A percentile compares a stretch with the other conserved stretches of the same genome.
Evolutionary conservation across 2,113 vertebrate genomes (phyloP).

Genomic region (Sminthopsis crassicaudata): DNA sequence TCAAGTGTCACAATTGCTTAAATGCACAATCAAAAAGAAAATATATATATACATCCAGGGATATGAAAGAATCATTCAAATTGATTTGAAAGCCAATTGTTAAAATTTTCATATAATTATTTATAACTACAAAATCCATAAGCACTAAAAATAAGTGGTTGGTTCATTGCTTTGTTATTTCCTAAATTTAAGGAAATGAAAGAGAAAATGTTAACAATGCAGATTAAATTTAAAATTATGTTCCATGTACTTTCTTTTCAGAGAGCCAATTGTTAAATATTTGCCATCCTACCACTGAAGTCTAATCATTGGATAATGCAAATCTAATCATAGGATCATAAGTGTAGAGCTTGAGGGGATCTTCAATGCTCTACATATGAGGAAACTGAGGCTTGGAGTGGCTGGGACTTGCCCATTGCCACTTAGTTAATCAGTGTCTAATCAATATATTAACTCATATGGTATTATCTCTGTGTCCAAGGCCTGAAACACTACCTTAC

Average conservation of each 20-base stretch:
- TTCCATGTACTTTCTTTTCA: not conserved
- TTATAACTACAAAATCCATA: not conserved
- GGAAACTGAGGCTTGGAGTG: not conserved
- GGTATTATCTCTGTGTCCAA: not conserved
- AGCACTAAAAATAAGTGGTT: not conserved
- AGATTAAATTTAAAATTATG: not conserved
- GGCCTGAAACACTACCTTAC: not conserved
- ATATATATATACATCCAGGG: not conserved
- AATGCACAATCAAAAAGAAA: slow-evolving; percentile 32
- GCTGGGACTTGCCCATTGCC: not conserved
- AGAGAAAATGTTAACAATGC: not conserved
- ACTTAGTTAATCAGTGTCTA: not conserved
- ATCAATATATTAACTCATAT: not conserved
- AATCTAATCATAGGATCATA: not conserved
- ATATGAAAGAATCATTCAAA: not conserved
- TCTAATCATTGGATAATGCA: not conserved
- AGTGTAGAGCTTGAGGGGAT: not conserved
- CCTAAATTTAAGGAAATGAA: not conserved
- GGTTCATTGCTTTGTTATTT: not conserved
- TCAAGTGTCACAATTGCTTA: not conserved
- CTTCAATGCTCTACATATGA: not conserved
- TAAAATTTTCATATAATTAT: not conserved
- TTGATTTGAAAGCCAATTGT: not conserved
- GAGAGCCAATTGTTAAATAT: not conserved
- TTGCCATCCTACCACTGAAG: not conserved